Base-by-base conservation (phyloP, 2,888 invertebrate genomes). In the Drosophila sordidula region DNA sequence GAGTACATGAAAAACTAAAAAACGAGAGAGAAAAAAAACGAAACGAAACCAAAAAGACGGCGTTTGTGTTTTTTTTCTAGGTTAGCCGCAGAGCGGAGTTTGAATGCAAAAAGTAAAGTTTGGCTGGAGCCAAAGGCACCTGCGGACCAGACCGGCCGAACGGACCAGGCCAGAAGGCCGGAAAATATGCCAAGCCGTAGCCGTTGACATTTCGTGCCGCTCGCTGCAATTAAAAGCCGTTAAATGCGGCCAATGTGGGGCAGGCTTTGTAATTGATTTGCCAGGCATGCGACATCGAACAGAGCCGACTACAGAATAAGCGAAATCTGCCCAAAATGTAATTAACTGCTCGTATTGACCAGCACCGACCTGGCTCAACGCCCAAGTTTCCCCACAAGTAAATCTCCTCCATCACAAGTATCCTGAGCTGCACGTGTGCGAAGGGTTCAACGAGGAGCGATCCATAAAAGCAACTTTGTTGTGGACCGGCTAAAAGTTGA, bases 161-260 rank as follows among this genome's bases (percentile, higher is more conserved):
- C 41, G 36, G 44, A 47, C 51, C 54, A 41, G 18, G 47, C 52
- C 56, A 61, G 59, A 54, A 67, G 54, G 59, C 67, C 63, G 51
- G 66, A 70, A 77, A 76, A 67, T 86, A 75, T 86, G 83, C 62
- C 72, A 70, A 68, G 26, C 50, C 41, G 16, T 52, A 68, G 70
- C 52, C 70, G 89, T 88, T 86, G 89, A 83, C 83, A 83, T 83
- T 83, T 88, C 80, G 76, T 88, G 89, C 76, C 67, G 73, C 61
- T 55, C 49, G 68, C 56, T 75, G 88, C 88, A 83, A 86, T 88
- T 85, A 86, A 79, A 82, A 75, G 66, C 68, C 57, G 78, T 78
- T 72, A 73, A 78, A 78, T 68, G 71, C 72, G 67, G 52, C 65
- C 69, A 69, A 74, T 51, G 45, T 66, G 64, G 80, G 61, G 41